Evolutionary conservation across 2,797 vertebrate genomes (phyloP), one percentile per base, ranked within the genome.

Genomic region (Chromis chromis): DNA sequence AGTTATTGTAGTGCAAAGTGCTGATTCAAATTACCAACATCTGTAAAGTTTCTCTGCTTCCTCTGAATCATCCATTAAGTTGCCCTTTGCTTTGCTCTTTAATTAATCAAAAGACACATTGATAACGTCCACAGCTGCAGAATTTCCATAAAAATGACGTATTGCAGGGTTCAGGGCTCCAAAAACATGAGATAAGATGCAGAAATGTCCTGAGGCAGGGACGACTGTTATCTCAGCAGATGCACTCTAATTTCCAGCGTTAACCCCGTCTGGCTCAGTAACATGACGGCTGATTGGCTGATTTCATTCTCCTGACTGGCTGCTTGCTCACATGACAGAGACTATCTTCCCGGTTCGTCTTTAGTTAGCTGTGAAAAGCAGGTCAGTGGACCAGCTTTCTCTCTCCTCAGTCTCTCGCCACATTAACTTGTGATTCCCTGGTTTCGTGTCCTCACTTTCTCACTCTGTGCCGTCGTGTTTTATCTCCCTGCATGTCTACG

Each of bases 371-470:
- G 73, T 56, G 52, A 59, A 89, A 91, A 91, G 64, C 86, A 83
- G 92, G 90, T 92, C 91, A 91, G 88, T 90, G 63, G 87, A 86
- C 62, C 88, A 82, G 1, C 57, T 75, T 65, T 39, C 65, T 50
- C 60, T 69, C 77, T 62, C 52, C 49, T 16, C 27, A 17, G 65
- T 56, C 76, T 90, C 85, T 79, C 39, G 3, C 63, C 63, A 65
- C 70, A 83, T 87, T 82, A 79, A 77, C 79, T 83, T 79, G 67
- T 63, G 76, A 84, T 82, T 89, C 83, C 78, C 85, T 62, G 12
- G 46, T 69, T 82, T 58, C 54, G 3, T 79, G 78, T 84, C 76
- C 81, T 88, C 66, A 63, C 73, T 33, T 77, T 50, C 44, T 71
- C 57, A 17, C 74, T 42, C 21, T 63, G 54, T 39, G 36, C 54